Base-by-base conservation (phyloP, 2,797 vertebrate genomes). In the Sebastiscus albofasciatus region DNA sequence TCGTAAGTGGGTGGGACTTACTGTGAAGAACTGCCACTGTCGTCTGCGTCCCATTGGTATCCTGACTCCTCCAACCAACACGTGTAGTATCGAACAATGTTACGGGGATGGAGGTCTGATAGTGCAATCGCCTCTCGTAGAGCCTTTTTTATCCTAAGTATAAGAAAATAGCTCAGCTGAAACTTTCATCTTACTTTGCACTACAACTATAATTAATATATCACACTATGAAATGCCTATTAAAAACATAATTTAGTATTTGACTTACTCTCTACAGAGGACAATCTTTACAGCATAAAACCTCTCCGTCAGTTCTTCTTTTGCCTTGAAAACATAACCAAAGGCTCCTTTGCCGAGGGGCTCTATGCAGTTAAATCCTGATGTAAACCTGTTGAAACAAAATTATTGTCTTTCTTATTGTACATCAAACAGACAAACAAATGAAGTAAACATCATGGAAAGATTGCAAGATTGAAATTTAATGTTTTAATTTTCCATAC, bases 261-360 rank as follows among this genome's bases (percentile, higher is more conserved):
- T 58, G 6, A 94, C 96, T 89, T 72, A 95, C 95, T 77, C 31
- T 84, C 68, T 90, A 46, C 6, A 75, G 26, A 29, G 73, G 3
- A 96, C 91, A 2, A 94, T 86, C 89, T 96, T 96, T 29, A 96
- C 80, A 36, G 96, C 95, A 73, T 59, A 95, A 52, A 6, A 14
- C 49, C 20, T 87, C 0, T 55, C 2, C 13, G 92, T 81, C 1
- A 93, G 72, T 67, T 71, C 91, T 5, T 80, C n/a, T 79, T 64
- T 94, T 33, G 94, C 96, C 66, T 93, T 95, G 29, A 72, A 96
- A 80, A 96, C 95, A n/a, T 2, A 2, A 12, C 96, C 95, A 85
- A 94, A 96, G 1, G 80, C 75, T 77, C 96, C 96, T 75, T 77
- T 82, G n/a, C 87, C 94, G 3, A 96, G 71, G 0, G 0, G 0